phyloP scores from a whole-genome alignment of 2,888 invertebrate genomes.

The Timema podura region DNA sequence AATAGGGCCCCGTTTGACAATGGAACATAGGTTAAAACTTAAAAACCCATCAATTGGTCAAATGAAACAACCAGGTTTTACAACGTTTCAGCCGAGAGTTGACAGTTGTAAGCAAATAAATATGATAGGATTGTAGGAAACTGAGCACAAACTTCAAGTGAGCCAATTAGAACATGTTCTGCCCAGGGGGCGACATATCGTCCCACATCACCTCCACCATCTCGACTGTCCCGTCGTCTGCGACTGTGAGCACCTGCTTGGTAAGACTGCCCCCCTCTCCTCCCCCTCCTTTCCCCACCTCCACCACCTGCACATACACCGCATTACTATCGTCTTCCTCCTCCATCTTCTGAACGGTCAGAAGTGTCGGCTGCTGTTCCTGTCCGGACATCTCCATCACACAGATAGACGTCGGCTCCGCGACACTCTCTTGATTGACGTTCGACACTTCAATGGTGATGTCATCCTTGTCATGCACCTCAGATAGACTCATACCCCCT shows the following conservation, averaged over 20 bases:
- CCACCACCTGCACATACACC: constrained; percentile 36
- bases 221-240: constrained; percentile 43
- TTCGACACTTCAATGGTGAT: constrained; percentile 27
- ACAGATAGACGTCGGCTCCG: constrained; percentile 22
- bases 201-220: constrained; percentile 39
- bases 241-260: constrained; percentile 41
- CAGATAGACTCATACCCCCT: too few relatives aligned
- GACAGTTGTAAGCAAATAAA: too few relatives aligned
- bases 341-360: constrained; percentile 26
- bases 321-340: constrained; percentile 29
- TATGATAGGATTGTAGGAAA: too few relatives aligned
- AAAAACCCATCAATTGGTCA: too few relatives aligned
- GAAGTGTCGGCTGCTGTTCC: constrained; percentile 21
- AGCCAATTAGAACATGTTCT: too few relatives aligned
- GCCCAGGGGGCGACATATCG: constrained; percentile 14
- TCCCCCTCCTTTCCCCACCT: constrained; percentile 30
- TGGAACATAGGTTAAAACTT: too few relatives aligned
- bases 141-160: too few relatives aligned
- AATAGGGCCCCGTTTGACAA: too few relatives aligned
- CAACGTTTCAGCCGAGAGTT: too few relatives aligned
- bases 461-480: constrained; percentile 6
- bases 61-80: too few relatives aligned
- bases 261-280: constrained; percentile 25
- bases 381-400: constrained; percentile 25
- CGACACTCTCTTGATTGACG: constrained; percentile 16